These are phyloP conservation scores for Catostomus latipinnis DNA, from an alignment of 2,797 vertebrate genomes.

Conservation along the genomic window DNA sequence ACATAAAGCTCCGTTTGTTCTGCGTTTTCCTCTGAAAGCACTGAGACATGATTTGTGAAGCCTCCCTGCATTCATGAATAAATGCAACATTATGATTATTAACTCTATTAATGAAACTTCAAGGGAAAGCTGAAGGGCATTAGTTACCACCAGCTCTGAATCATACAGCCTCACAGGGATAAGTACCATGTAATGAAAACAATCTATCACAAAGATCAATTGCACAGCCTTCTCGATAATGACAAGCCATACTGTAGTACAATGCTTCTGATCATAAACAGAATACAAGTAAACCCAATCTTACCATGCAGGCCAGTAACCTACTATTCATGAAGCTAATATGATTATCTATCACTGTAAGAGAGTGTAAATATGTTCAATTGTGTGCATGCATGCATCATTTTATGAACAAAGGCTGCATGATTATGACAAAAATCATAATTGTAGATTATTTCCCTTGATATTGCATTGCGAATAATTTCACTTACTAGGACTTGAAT, in stretches of 20 bases:
- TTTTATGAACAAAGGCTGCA: neutral
- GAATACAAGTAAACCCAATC: slow-evolving; percentile 51
- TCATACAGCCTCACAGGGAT: slow-evolving; percentile 53
- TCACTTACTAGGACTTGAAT: too few species aligned
- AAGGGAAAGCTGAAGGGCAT: slow-evolving; percentile 48
- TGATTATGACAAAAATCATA: too few species aligned
- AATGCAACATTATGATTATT: slow-evolving; percentile 60
- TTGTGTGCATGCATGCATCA: neutral
- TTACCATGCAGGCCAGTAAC: slow-evolving; percentile 5
- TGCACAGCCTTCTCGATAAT: slow-evolving; percentile 42
- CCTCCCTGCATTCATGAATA: slow-evolving; percentile 50
- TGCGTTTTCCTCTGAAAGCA: slow-evolving; percentile 31
- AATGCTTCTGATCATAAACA: slow-evolving; percentile 52
- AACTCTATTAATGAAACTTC: slow-evolving; percentile 63
- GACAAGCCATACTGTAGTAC: slow-evolving; percentile 52
- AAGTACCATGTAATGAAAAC: slow-evolving; percentile 60
- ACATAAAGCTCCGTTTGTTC: slow-evolving; percentile 46
- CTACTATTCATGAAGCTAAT: slow-evolving; percentile 42
- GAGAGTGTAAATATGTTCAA: slow-evolving; percentile 22
- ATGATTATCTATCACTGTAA: slow-evolving; percentile 6
- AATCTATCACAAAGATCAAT: slow-evolving; percentile 62
- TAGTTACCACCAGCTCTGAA: slow-evolving; percentile 52
- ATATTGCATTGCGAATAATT: too few species aligned
- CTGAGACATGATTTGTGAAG: slow-evolving; percentile 40
- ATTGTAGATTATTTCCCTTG: too few species aligned